Base-by-base conservation (phyloP, 2,888 invertebrate species). In the Drosophila paranaensis region DNA sequence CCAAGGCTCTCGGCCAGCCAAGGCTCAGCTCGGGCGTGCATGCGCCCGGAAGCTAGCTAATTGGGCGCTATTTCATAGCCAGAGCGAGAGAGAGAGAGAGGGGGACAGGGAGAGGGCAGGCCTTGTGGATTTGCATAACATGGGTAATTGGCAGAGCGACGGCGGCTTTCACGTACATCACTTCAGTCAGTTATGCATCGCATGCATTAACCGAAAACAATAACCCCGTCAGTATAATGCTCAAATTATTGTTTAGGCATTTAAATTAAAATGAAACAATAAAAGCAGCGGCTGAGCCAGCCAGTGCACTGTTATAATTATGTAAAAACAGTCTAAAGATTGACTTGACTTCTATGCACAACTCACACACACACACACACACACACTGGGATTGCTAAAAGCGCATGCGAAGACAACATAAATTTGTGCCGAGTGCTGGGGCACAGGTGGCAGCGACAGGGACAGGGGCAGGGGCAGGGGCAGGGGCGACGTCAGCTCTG, bases 171-270 rank as follows among this genome's bases (percentile, higher is more conserved):
- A 25, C 66, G 61, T 54, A 68, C 71, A 60, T 73, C 74, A 72
- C 82, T 75, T 71, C 72, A 69, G 66, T 69, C 57, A 58, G 61
- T 54, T 64, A 33, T 30, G 13, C 65, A 61, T 66, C 58, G 74
- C 69, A 76, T 86, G 85, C 84, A 81, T 83, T 88, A 90, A 87
- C 87, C 86, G 88, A 87, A 87, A 90, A 90, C 89, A 87, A 90
- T 81, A 90, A 74, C 77, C 84, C 76, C 57, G n/a, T 50, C 71
- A 74, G 79, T 79, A 86, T 75, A 86, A 81, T 88, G 90, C 84
- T 77, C 73, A 90, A 83, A 88, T 87, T 81, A 87, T 90, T 90
- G 89, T 90, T 88, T 79, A 87, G 79, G 84, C 86, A 87, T 90
- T 87, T 90, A 79, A 90, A 87, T 87, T 87, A 75, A 86, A 89